Conservation (phyloP, 2,797 vertebrate species). For the Sitta carolinensis region DNA sequence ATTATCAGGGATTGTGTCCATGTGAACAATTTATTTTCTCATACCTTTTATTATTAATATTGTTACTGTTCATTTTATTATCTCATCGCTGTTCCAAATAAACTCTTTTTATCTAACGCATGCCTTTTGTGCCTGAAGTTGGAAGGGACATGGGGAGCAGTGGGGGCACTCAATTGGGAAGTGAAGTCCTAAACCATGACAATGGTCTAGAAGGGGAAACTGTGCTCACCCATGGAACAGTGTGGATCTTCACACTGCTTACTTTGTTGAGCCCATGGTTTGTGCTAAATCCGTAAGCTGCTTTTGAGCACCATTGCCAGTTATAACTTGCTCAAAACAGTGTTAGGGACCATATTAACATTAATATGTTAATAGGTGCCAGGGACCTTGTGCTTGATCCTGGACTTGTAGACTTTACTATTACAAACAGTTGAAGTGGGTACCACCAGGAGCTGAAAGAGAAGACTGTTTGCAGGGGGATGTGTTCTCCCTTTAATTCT, state of each 20-base stretch:
- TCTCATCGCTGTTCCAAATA: background rate
- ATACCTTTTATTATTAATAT: background rate
- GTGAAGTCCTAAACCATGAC: background rate
- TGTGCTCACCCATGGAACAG: rapidly evolving
- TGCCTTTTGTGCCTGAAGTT: background rate
- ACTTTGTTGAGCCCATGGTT: background rate
- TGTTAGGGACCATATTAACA: background rate
- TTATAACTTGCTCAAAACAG: background rate
- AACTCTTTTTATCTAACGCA: background rate
- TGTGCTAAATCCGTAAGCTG: background rate
- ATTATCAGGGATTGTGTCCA: background rate
- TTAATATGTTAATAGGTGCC: background rate
- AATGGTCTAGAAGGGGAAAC: background rate
- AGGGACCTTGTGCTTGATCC: background rate
- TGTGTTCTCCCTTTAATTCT: background rate
- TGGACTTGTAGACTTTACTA: background rate
- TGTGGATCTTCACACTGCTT: background rate
- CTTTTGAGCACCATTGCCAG: background rate
- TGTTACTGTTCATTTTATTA: background rate
- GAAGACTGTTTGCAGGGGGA: background rate
- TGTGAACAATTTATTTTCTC: background rate
- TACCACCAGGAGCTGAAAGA: background rate
- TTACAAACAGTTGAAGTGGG: background rate
- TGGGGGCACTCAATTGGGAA: background rate
- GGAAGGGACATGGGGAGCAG: background rate